Percentiles rank a stretch among this genome's conserved stretches.
These are phyloP conservation scores for Ramazzottius varieornatus DNA, from an alignment of 2,888 invertebrate species.

Conservation along the genomic window DNA sequence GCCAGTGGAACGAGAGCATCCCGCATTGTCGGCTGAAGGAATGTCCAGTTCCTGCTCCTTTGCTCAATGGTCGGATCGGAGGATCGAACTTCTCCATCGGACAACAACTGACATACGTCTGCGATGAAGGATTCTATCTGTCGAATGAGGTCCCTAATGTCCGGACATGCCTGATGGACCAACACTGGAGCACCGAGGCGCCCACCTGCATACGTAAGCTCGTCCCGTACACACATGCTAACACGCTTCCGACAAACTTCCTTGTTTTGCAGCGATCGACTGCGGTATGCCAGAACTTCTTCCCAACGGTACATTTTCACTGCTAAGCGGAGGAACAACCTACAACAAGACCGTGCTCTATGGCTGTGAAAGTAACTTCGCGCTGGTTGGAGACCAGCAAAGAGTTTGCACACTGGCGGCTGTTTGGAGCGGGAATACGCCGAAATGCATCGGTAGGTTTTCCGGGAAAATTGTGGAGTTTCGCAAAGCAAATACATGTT, in stretches of 20 bases:
- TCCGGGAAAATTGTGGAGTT: not conserved
- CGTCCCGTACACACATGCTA: not conserved
- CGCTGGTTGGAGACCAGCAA: not conserved
- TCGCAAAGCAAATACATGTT: not conserved
- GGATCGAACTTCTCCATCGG: not conserved
- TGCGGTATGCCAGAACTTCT: not conserved
- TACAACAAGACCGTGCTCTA: not conserved
- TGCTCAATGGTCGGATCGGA: not conserved
- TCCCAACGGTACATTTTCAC: not conserved
- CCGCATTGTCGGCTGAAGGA: not conserved
- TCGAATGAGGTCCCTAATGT: not conserved
- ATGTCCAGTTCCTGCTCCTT: not conserved
- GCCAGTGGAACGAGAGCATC: not conserved
- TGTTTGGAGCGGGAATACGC: not conserved
- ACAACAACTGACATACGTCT: not conserved
- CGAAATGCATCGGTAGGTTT: conserved; percentile 1
- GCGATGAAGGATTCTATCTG: not conserved
- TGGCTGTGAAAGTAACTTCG: not conserved
- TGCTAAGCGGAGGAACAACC: not conserved
- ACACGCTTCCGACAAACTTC: too few relatives aligned
- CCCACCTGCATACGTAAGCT: conserved; percentile 2
- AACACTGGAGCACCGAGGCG: not conserved
- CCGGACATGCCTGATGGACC: not conserved
- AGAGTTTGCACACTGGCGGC: not conserved
- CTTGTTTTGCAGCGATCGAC: not conserved